Evolutionary conservation across 1,140 invertebrate genomes (phyloP).

Genomic region (Drusus annulatus): DNA sequence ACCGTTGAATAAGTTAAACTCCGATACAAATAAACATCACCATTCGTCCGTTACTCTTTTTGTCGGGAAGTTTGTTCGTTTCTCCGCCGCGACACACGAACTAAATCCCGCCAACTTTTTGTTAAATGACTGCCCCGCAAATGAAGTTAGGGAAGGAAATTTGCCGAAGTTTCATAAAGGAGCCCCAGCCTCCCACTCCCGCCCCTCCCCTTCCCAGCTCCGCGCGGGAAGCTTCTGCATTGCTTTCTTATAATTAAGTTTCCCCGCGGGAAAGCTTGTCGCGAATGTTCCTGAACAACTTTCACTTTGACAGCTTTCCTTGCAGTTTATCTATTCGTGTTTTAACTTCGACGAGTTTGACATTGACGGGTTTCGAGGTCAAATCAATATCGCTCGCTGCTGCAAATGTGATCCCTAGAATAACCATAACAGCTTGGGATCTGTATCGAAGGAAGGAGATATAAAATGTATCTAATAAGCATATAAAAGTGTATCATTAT

Average conservation of each 20-base stretch:
- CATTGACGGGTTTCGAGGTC: constrained; percentile 20
- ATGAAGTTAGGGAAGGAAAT: constrained; percentile 52
- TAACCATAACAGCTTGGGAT: no score
- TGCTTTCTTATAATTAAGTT: constrained; percentile 57
- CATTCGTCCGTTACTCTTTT: constrained; percentile 24
- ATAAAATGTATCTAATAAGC: no score
- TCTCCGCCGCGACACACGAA: constrained; percentile 17
- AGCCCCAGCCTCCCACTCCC: background rate
- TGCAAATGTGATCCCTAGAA: no score
- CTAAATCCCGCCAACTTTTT: constrained; percentile 26
- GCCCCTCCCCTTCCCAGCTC: background rate
- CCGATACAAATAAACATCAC: constrained; percentile 45
- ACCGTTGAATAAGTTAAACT: constrained; percentile 44
- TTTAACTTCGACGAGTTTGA: constrained; percentile 23
- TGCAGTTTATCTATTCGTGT: constrained; percentile 23
- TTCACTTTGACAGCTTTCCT: constrained; percentile 27
- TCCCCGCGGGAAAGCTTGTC: constrained; percentile 32
- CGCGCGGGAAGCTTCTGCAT: constrained; percentile 42
- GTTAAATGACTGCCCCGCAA: constrained; percentile 47
- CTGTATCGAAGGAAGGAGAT: no score
- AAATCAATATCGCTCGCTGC: background rate
- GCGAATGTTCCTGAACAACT: constrained; percentile 42
- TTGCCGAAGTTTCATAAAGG: constrained; percentile 44
- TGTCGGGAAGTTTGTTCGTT: constrained; percentile 3
- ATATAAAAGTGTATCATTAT: no score